Percentiles rank a stretch among this genome's conserved stretches.
Conservation (phyloP, 2,797 vertebrate genomes). For the Adrianichthys oophorus region DNA sequence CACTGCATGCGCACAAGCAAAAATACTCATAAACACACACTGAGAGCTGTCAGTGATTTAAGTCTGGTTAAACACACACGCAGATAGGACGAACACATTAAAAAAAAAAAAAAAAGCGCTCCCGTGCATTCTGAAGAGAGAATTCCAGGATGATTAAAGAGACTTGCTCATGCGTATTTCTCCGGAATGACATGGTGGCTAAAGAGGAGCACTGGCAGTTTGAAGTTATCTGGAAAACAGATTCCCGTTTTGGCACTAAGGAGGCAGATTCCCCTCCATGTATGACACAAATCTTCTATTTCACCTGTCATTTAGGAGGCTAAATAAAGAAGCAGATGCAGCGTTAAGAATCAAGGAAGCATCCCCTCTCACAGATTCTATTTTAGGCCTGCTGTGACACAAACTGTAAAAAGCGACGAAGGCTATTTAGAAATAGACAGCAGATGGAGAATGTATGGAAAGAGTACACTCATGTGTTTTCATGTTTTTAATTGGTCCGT, state of each 20-base stretch:
- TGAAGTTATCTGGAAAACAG: constrained; percentile 59
- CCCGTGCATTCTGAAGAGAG: constrained; percentile 24
- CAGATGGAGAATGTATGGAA: constrained; percentile 6
- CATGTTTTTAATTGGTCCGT: constrained; percentile 48
- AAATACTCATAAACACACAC: constrained; percentile 14
- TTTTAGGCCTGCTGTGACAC: constrained; percentile 17
- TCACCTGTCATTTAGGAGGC: constrained; percentile 20
- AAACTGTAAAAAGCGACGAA: constrained; percentile 2
- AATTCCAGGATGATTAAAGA: constrained; percentile 61
- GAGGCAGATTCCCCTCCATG: constrained; percentile 24
- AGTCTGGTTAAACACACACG: constrained; percentile 52
- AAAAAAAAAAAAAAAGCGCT: constrained; percentile 9
- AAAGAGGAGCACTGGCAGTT: constrained; percentile 45
- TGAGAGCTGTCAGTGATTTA: constrained; percentile 22
- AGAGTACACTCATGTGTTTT: constrained; percentile 49
- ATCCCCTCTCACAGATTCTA: background rate
- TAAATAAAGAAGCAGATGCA: constrained; percentile 14
- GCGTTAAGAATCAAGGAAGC: background rate
- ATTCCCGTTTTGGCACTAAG: constrained; percentile 20
- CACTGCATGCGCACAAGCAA: constrained; percentile 1
- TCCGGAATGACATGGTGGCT: constrained; percentile 51
- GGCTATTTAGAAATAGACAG: constrained; percentile 36
- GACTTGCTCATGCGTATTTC: constrained; percentile 41
- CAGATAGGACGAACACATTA: constrained; percentile 33
- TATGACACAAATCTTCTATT: constrained; percentile 24